Evolutionary conservation across 23 tunicate genomes (phyloP), one percentile per base, ranked within the genome.

Genomic region (Aplidium turbinatum): DNA sequence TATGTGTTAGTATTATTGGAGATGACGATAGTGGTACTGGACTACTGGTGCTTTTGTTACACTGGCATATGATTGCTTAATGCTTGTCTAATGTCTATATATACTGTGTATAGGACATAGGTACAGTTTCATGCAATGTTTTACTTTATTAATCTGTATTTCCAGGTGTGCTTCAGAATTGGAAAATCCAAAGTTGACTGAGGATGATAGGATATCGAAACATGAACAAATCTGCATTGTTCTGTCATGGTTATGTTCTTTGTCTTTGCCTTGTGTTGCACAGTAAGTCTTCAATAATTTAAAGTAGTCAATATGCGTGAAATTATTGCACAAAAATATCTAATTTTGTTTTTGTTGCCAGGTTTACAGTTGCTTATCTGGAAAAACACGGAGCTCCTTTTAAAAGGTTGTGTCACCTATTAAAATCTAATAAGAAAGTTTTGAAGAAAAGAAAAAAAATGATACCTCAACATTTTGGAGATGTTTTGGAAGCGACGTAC

Each of bases 191-290:
- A 56, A 54, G 26, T 33, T 56, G 21, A n/a, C 13, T 73, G 79
- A 73, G 2, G 27, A 6, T 33, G 67, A 73, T 5, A 56, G 9
- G 33, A 73, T 73, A 19, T 68, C 27, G 1, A 22, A 36, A 13
- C 89, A 83, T 75, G 89, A 83, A 66, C 35, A 47, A 19, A 63
- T 75, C 6, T 83, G 81, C 58, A 63, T 83, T 63, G 21, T 65
- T 45, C 57, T 83, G 54, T 76, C 81, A 0, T 65, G 80, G 81
- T 54, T 83, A 38, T 4, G 47, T 63, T 24, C 21, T 16, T 7
- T 38, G 2, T 45, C 5, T 5, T 4, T 54, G 21, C 81, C 89
- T 42, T 47, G 57, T 28, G 19, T 83, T 53, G 21, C 76, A 35
- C 76, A 83, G 89, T 83, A 66, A 63, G 70, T 57, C 16, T 5